A percentile compares a stretch with the other conserved stretches of the same genome.
These are phyloP conservation scores for Aphaenogaster ashmeadi DNA, from an alignment of 1,140 invertebrate species.

Conservation along the genomic window DNA sequence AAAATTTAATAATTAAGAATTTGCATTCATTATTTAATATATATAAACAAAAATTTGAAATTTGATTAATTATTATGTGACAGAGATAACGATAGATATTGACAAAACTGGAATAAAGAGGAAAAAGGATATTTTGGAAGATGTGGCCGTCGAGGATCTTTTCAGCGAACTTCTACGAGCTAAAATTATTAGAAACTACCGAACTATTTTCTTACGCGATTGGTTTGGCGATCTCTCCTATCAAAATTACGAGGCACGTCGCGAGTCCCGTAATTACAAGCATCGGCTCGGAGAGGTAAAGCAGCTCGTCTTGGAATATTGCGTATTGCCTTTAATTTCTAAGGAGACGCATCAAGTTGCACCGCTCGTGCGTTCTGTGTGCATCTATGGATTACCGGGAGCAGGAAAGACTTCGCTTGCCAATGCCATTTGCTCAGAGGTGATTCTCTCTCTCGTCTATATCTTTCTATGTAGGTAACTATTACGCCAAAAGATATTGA, in stretches of 20 bases:
- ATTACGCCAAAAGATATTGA: neutral
- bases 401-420: slow-evolving; percentile 89
- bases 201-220: slow-evolving; percentile 72
- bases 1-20: neutral
- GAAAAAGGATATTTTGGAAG: slow-evolving; percentile 89
- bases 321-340: slow-evolving; percentile 90
- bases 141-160: slow-evolving; percentile 86
- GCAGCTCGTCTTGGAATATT: slow-evolving; percentile 89
- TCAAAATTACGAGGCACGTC: slow-evolving; percentile 80
- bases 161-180: slow-evolving; percentile 89
- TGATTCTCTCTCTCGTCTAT: neutral
- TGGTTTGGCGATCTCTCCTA: slow-evolving; percentile 84
- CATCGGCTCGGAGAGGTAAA: slow-evolving; percentile 87
- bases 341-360: slow-evolving; percentile 87
- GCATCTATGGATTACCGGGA: slow-evolving; percentile 88
- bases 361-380: slow-evolving; percentile 88
- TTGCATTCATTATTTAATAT: neutral
- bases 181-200: slow-evolving; percentile 81
- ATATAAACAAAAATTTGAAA: neutral
- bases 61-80: neutral
- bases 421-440: slow-evolving; percentile 89
- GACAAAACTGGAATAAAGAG: slow-evolving; percentile 74
- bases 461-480: slow-evolving; percentile 52
- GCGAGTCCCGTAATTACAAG: slow-evolving; percentile 81
- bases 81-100: neutral